phyloP scores from a whole-genome alignment of 2,888 invertebrate species.

The Cataglyphis livida region DNA sequence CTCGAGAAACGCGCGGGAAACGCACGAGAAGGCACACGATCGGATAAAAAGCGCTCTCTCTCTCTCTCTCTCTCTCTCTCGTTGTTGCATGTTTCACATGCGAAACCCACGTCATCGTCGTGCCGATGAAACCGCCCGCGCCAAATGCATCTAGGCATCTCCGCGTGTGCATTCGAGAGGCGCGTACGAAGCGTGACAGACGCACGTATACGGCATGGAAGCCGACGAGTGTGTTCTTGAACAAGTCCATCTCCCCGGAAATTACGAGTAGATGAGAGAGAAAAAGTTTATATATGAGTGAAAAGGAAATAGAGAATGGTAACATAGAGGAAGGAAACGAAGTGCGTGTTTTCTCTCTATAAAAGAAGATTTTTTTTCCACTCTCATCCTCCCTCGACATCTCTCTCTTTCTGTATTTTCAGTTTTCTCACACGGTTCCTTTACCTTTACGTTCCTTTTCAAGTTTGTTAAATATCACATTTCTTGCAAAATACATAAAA shows the following conservation, averaged over 20 bases:
- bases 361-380: slow-evolving; percentile 71
- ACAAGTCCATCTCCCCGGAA: slow-evolving; percentile 72
- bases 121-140: slow-evolving; percentile 4
- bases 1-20: slow-evolving; percentile 7
- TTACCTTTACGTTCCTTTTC: background rate
- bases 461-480: slow-evolving; percentile 3
- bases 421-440: slow-evolving; percentile 15
- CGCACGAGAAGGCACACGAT: slow-evolving; percentile 4
- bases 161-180: slow-evolving; percentile 15
- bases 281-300: background rate
- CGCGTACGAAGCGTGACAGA: slow-evolving; percentile 55
- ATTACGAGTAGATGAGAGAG: slow-evolving; percentile 65
- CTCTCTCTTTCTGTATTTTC: slow-evolving; percentile 35
- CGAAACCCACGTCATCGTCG: slow-evolving; percentile 10
- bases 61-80: slow-evolving; percentile 24
- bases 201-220: slow-evolving; percentile 28
- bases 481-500: background rate
- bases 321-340: slow-evolving; percentile 8
- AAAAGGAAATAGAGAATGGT: background rate
- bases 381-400: slow-evolving; percentile 59
- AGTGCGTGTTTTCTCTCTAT: slow-evolving; percentile 69
- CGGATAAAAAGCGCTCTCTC: slow-evolving; percentile 22
- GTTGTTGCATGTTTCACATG: slow-evolving; percentile 16
- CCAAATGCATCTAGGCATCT: slow-evolving; percentile 33
- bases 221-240: slow-evolving; percentile 64